Conservation (phyloP, 2,797 vertebrate genomes). For the Myotis myotis region DNA sequence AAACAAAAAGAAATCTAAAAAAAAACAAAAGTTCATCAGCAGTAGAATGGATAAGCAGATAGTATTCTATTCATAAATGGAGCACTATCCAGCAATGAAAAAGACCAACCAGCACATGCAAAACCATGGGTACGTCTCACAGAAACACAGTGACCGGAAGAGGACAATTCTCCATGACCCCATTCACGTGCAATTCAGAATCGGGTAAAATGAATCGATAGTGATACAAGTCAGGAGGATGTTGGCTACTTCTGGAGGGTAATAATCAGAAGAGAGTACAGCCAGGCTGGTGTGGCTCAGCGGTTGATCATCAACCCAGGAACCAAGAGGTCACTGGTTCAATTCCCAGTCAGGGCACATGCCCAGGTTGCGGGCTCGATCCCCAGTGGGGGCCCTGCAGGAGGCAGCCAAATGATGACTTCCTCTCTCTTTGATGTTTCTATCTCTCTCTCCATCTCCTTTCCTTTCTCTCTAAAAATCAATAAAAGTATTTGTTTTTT, state of each 20-base stretch:
- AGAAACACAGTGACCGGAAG: not conserved
- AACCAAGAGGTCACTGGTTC: no score
- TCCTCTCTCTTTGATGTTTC: no score
- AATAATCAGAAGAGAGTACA: not conserved
- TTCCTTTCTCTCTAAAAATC: no score
- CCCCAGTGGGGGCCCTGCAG: no score
- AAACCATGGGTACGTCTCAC: not conserved
- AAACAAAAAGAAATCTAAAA: no score
- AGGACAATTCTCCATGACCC: not conserved
- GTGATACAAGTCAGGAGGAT: not conserved
- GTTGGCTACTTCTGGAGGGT: not conserved
- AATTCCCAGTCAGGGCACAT: no score
- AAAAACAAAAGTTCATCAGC: not conserved
- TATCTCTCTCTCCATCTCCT: no score
- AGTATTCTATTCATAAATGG: not conserved
- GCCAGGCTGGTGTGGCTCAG: no score
- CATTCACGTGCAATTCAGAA: not conserved
- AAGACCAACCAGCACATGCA: not conserved
- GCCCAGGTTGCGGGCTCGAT: no score
- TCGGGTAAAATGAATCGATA: not conserved
- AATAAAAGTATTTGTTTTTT: no score
- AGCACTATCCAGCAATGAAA: not conserved
- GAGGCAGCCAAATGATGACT: no score
- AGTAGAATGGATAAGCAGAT: not conserved
- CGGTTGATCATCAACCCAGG: no score